Percentiles rank a stretch among this genome's conserved stretches.
These are phyloP conservation scores for Calosoma granatense DNA, from an alignment of 1,140 invertebrate genomes.

Conservation along the genomic window DNA sequence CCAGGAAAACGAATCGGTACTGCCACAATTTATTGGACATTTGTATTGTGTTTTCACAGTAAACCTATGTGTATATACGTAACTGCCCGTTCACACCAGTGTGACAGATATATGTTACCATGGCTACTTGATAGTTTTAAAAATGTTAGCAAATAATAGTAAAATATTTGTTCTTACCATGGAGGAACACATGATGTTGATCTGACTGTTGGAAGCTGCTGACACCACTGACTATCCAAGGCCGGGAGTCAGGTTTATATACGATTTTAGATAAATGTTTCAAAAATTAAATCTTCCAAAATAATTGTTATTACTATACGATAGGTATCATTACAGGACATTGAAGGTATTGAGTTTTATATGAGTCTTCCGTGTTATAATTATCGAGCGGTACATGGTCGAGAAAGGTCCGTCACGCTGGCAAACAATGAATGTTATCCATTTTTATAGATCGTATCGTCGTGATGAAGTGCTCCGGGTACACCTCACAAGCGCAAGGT, in stretches of 20 bases:
- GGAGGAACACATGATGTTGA: background rate
- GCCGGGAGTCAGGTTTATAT: background rate
- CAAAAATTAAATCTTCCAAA: background rate
- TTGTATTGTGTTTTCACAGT: no score
- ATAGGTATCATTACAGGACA: background rate
- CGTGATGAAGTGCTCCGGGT: background rate
- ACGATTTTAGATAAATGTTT: background rate
- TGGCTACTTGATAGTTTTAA: no score
- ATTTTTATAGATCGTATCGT: background rate
- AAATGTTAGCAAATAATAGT: no score
- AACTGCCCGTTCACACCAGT: no score
- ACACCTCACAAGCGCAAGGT: background rate
- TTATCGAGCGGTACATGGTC: background rate
- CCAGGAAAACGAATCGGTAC: background rate
- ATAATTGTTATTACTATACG: background rate
- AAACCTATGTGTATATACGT: no score
- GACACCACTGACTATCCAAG: background rate
- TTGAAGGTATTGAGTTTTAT: background rate
- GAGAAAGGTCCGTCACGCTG: background rate
- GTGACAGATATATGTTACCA: no score
- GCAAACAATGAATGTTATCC: background rate
- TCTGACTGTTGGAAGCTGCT: background rate
- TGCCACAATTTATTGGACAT: no score
- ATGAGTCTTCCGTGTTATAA: background rate
- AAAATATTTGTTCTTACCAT: constrained; percentile 3